Evolutionary conservation across 2,797 vertebrate genomes (phyloP).

Genomic region (Coregonus sp.): DNA sequence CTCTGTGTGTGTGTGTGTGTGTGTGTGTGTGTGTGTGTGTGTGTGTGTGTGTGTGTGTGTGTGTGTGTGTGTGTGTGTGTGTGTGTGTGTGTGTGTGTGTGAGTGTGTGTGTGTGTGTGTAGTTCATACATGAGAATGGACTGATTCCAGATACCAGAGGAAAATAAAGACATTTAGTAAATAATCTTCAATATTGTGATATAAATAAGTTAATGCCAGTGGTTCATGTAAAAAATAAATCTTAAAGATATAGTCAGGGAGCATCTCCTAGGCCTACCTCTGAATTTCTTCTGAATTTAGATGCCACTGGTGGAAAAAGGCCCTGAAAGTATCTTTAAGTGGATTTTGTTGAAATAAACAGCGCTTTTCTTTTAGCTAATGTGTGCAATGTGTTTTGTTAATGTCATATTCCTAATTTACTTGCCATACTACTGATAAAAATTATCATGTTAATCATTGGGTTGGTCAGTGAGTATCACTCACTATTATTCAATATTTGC

Average conservation of each 20-base stretch:
- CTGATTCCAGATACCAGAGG: not conserved
- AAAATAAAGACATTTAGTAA: not conserved
- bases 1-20: too few relatives aligned
- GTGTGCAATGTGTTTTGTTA: not conserved
- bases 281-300: not conserved
- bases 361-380: not conserved
- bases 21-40: too few relatives aligned
- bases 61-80: conserved; percentile 1
- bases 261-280: not conserved
- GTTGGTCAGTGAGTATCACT: not conserved
- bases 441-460: too few relatives aligned
- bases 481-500: not conserved
- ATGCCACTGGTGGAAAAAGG: not conserved
- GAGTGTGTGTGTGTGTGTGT: not conserved
- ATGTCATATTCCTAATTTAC: not conserved
- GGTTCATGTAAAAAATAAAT: not conserved
- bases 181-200: not conserved
- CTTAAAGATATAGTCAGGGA: not conserved
- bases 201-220: not conserved
- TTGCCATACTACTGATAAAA: not conserved
- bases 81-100: not conserved
- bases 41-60: too few relatives aligned
- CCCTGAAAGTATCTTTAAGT: not conserved
- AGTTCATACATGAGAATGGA: not conserved
- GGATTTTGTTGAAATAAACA: not conserved